Evolutionary conservation across 1,140 invertebrate genomes (phyloP).

Genomic region (Pomacea maculata): DNA sequence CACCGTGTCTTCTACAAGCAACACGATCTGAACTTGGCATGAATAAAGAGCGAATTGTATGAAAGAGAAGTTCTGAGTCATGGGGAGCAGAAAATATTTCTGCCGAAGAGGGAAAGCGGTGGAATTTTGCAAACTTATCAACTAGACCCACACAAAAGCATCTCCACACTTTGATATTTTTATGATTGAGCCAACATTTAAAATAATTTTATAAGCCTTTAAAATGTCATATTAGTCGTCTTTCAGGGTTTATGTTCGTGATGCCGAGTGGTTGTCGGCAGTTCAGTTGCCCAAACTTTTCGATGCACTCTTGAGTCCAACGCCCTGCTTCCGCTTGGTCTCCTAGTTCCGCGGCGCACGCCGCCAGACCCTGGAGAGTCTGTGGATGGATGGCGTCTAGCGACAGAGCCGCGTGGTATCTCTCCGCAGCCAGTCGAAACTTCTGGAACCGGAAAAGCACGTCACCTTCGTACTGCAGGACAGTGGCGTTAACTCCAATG

Average conservation of each 20-base stretch:
- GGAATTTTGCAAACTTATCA: too few species aligned
- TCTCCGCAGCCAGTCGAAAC: conserved; percentile 35
- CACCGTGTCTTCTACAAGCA: too few species aligned
- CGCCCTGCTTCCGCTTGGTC: not conserved
- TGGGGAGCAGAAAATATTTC: too few species aligned
- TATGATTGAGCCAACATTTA: too few species aligned
- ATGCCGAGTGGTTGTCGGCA: not conserved
- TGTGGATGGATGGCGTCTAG: not conserved
- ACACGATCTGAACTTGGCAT: too few species aligned
- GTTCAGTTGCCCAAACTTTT: not conserved
- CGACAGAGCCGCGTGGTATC: conserved; percentile 27
- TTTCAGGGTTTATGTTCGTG: not conserved
- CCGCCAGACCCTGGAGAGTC: conserved; percentile 14
- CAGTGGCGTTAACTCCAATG: conserved; percentile 43
- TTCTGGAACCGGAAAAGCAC: conserved; percentile 42
- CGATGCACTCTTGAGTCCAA: conserved; percentile 8
- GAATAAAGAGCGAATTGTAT: too few species aligned
- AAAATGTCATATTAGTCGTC: too few species aligned
- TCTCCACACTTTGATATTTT: too few species aligned
- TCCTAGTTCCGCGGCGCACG: not conserved
- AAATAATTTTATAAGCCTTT: too few species aligned
- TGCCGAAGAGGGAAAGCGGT: too few species aligned
- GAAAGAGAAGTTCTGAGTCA: too few species aligned
- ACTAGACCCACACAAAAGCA: too few species aligned
- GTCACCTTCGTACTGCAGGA: conserved; percentile 51